Base-by-base conservation (phyloP, 2,888 invertebrate species). In the Amphipyra tragopoginis region DNA sequence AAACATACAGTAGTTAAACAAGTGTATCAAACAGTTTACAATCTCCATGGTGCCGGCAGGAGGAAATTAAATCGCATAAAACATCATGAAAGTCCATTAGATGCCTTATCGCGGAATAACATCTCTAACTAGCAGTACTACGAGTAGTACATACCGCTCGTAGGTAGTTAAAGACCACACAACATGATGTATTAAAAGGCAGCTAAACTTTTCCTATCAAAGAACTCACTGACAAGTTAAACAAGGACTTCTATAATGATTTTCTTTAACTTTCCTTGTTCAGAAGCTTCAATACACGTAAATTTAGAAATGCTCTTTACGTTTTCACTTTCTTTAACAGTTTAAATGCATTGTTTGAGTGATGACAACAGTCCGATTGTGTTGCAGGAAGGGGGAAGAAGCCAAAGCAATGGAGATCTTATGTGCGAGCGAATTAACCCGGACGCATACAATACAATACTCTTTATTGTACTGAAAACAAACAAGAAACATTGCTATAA, bases 341-440 rank as follows among this genome's bases (percentile, higher is more conserved):
- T 77, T 75, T 61, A 59, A 73, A 82, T 69, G 68, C 72, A 66
- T 75, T 81, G 79, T 81, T 83, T 84, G 73, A 81, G 72, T 56
- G 38, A 29, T 4, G 60, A 66, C 67, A 75, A 82, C 82, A 82
- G 81, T 75, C 43, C 69, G 72, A 81, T 80, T 83, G 83, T 84
- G 47, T 49, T 42, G 39, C 29, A 53, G 14, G 51, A 60, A 26
- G 53, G 36, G 54, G 44, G 36, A 55, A 44, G 53, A 58, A 45
- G 43, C 64, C 36, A 0, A 55, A 48, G 29, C 11, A 42, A 64
- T 55, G 47, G 43, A 69, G 13, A 33, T 14, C 34, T 29, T 7
- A 29, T 5, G 29, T 29, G 29, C 29, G 29, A n/a, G n/a, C n/a
- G n/a, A n/a, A n/a, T n/a, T n/a, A n/a, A n/a, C n/a, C n/a, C n/a